phyloP scores from a whole-genome alignment of 1,140 invertebrate genomes.

The Magallana gigas region DNA sequence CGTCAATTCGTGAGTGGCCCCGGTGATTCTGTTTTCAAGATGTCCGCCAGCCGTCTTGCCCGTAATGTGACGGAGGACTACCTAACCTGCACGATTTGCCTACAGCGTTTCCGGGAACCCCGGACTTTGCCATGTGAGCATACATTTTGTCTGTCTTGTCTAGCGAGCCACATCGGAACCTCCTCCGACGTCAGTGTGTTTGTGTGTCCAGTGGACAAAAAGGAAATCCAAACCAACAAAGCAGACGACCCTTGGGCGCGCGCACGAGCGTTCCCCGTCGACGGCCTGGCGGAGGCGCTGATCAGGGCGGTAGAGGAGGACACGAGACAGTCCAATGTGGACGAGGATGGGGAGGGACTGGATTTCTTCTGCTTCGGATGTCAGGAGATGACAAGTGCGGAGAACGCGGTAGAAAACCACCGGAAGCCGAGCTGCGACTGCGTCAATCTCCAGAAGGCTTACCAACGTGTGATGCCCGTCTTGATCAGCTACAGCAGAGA shows the following conservation, averaged over 20 bases:
- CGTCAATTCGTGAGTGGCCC: too few relatives aligned
- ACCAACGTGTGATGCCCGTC: slow-evolving; percentile 42
- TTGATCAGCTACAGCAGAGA: slow-evolving; percentile 37
- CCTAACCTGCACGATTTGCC: slow-evolving; percentile 55
- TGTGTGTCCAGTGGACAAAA: slow-evolving; percentile 51
- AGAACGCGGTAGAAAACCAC: slow-evolving; percentile 49
- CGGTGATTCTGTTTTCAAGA: background rate
- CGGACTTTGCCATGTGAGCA: slow-evolving; percentile 55
- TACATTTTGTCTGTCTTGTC: slow-evolving; percentile 53
- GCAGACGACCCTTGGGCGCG: slow-evolving; percentile 42
- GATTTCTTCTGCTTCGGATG: slow-evolving; percentile 57
- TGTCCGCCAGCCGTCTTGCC: slow-evolving; percentile 44
- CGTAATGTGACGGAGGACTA: slow-evolving; percentile 56
- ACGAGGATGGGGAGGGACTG: slow-evolving; percentile 2
- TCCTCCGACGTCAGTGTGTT: slow-evolving; percentile 30
- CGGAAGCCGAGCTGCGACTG: slow-evolving; percentile 46
- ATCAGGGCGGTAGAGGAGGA: slow-evolving; percentile 43
- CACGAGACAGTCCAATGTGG: background rate
- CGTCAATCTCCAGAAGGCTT: slow-evolving; percentile 51
- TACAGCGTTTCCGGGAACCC: slow-evolving; percentile 51
- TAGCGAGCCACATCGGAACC: slow-evolving; percentile 51
- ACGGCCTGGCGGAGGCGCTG: slow-evolving; percentile 31
- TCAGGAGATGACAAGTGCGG: slow-evolving; percentile 43
- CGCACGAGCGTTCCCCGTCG: slow-evolving; percentile 42
- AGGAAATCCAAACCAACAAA: slow-evolving; percentile 42